These are phyloP conservation scores for Heliangelus exortis DNA, from an alignment of 2,797 vertebrate genomes.

Conservation along the genomic window DNA sequence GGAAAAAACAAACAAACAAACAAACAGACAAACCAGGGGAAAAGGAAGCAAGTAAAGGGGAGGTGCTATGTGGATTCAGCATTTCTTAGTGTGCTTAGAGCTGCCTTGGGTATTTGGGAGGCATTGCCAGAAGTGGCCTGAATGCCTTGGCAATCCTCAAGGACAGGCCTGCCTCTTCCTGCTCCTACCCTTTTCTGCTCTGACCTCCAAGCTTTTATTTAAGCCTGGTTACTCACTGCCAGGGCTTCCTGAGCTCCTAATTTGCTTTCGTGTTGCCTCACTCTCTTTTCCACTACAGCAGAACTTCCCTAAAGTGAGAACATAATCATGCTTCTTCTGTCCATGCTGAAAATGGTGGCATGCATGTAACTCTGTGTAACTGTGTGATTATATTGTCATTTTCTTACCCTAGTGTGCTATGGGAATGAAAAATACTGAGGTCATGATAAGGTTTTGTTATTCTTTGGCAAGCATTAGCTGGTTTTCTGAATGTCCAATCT, in stretches of 20 bases:
- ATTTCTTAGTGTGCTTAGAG: neutral
- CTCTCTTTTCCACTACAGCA: neutral
- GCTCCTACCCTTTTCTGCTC: neutral
- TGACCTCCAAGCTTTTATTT: neutral
- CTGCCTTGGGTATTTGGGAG: neutral
- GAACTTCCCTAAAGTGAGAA: neutral
- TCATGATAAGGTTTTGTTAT: neutral
- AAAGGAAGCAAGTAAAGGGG: neutral
- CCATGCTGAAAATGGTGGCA: neutral
- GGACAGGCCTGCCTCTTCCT: neutral
- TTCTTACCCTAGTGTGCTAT: neutral
- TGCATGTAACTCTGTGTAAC: neutral
- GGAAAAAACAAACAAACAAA: no score
- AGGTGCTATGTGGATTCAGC: neutral
- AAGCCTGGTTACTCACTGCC: neutral
- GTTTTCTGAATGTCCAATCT: neutral
- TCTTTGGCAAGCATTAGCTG: neutral
- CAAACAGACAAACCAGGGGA: neutral
- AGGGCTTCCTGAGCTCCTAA: neutral
- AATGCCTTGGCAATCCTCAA: neutral
- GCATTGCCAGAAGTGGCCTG: neutral
- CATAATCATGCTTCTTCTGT: neutral
- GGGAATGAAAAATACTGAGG: neutral
- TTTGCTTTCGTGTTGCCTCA: neutral
- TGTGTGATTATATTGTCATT: neutral